These are phyloP conservation scores for Laupala kohalensis DNA, from an alignment of 1,140 invertebrate species.

Conservation along the genomic window DNA sequence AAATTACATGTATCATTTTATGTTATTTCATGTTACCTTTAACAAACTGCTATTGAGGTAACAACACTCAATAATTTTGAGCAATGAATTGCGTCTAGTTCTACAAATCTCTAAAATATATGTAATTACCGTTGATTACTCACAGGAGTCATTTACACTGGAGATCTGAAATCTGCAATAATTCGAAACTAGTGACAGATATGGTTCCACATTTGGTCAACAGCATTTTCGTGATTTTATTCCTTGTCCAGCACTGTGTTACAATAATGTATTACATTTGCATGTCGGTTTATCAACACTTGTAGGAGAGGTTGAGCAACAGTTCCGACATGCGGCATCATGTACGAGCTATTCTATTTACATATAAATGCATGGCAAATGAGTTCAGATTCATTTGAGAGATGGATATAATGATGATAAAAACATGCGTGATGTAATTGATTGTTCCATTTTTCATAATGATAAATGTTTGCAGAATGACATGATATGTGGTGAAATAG, in stretches of 20 bases:
- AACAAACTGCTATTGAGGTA: too few relatives aligned
- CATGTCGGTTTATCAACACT: background rate
- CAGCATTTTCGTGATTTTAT: background rate
- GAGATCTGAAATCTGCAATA: too few relatives aligned
- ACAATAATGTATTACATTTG: background rate
- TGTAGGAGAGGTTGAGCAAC: background rate
- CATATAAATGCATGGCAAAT: background rate
- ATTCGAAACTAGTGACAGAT: background rate
- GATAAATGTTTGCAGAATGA: too few relatives aligned
- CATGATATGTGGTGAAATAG: too few relatives aligned
- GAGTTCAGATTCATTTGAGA: background rate
- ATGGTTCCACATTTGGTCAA: background rate
- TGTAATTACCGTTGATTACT: too few relatives aligned
- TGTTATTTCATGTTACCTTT: too few relatives aligned
- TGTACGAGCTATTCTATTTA: background rate
- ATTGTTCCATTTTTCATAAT: too few relatives aligned
- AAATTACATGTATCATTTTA: too few relatives aligned
- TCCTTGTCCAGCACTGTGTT: background rate
- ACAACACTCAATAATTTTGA: too few relatives aligned
- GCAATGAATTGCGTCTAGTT: too few relatives aligned
- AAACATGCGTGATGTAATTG: background rate
- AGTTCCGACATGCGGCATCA: background rate
- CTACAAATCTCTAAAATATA: too few relatives aligned
- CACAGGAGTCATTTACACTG: too few relatives aligned
- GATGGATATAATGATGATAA: background rate